Percentiles rank a stretch among this genome's conserved stretches.
Conservation (phyloP, 2,113 vertebrate genomes). For the Dermatemys mawii region DNA sequence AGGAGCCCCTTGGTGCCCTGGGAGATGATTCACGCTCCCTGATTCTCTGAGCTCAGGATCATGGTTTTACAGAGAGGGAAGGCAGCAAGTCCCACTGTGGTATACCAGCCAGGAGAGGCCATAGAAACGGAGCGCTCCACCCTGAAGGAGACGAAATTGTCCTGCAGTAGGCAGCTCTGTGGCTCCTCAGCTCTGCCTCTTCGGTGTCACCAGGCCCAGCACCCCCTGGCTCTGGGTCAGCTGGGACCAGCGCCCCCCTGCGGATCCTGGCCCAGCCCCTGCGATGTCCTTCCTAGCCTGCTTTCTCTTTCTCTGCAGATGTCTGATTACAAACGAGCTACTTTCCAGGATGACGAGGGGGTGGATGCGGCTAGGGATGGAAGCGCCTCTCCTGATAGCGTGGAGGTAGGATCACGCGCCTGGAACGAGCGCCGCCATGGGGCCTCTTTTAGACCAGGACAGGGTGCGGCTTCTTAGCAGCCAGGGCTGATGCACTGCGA, state of each 20-base stretch:
- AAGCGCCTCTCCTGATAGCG: constrained; percentile 83
- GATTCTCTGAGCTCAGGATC: neutral
- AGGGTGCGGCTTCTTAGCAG: neutral
- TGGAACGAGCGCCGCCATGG: neutral
- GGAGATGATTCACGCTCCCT: neutral
- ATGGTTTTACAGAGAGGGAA: neutral
- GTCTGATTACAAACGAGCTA: constrained; percentile 93
- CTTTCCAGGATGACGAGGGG: constrained; percentile 91
- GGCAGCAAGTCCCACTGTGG: neutral
- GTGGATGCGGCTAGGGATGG: constrained; percentile 82
- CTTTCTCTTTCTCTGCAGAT: constrained; percentile 82
- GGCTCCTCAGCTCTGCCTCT: neutral
- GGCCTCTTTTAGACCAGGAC: neutral
- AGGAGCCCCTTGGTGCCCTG: neutral
- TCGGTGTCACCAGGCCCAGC: neutral
- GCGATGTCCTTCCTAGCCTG: neutral
- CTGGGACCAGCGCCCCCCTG: too few relatives aligned
- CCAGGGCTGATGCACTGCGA: neutral
- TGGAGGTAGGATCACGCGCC: constrained; percentile 83
- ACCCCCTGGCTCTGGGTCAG: neutral
- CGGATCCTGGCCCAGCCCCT: neutral
- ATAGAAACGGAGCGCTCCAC: neutral
- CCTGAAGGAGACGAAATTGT: too few relatives aligned
- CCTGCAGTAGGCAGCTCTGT: neutral
- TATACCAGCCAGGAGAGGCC: neutral